Percentiles rank a stretch among this genome's conserved stretches.
Conservation (phyloP, 2,888 invertebrate species). For the Didymodactylos carnosus region DNA sequence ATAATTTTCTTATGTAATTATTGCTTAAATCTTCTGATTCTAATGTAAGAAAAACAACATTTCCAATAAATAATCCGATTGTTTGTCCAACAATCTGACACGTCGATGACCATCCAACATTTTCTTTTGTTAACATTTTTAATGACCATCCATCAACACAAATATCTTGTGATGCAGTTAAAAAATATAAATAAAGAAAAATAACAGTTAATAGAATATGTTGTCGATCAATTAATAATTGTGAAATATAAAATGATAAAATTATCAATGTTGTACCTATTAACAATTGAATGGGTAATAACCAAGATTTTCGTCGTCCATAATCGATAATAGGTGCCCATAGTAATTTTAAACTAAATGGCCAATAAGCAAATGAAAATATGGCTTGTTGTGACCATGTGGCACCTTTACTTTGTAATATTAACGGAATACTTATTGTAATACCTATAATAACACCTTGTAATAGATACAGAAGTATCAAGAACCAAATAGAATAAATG, state of each 20-base stretch:
- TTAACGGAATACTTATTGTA: constrained; percentile 78
- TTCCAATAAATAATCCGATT: constrained; percentile 83
- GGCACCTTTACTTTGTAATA: constrained; percentile 71
- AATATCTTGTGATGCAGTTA: constrained; percentile 96
- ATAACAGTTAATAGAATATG: constrained; percentile 42
- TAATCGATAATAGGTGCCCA: constrained; percentile 98
- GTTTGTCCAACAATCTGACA: constrained; percentile 97
- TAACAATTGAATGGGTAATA: constrained; percentile 77
- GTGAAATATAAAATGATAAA: constrained; percentile 44
- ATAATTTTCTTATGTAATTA: too few relatives aligned
- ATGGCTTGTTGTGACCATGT: constrained; percentile 72
- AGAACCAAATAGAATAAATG: constrained; percentile 21
- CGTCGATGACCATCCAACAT: constrained; percentile 92
- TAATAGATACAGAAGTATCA: constrained; percentile 62
- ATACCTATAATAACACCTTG: constrained; percentile 73
- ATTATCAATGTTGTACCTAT: constrained; percentile 60
- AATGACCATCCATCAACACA: constrained; percentile 98
- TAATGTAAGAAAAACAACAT: constrained; percentile 79
- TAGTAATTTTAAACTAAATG: constrained; percentile 62
- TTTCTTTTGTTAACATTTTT: constrained; percentile 69
- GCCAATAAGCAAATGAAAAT: constrained; percentile 73
- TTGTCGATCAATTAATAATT: background rate
- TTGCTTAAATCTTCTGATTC: constrained; percentile 91
- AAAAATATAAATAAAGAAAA: constrained; percentile 74
- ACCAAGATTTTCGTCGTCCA: constrained; percentile 69